phyloP scores from a whole-genome alignment of 2,888 invertebrate species.

The Acanthopleura granulata region DNA sequence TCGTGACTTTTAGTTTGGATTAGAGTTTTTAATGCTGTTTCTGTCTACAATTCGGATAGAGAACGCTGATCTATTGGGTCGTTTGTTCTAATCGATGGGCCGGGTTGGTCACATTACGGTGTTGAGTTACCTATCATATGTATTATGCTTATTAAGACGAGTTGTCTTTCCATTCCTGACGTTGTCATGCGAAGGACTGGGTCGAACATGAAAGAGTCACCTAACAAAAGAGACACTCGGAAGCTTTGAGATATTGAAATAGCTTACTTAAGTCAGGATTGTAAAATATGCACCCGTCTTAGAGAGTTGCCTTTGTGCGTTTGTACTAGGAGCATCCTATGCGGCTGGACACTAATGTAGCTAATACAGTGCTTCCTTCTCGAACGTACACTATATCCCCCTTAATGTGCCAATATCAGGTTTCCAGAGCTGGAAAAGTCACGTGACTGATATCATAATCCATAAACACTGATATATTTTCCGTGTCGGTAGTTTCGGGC shows the following conservation, averaged over 20 bases:
- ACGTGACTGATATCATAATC: conserved; percentile 9
- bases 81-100: too few relatives aligned
- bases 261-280: conserved; percentile 11
- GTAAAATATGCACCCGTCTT: conserved; percentile 6
- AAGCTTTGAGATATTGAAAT: conserved; percentile 2
- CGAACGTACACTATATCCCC: neutral
- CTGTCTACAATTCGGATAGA: too few relatives aligned
- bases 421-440: neutral
- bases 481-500: too few relatives aligned
- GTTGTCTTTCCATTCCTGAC: neutral
- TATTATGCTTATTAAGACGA: neutral
- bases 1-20: too few relatives aligned
- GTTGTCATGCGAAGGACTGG: neutral
- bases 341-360: conserved; percentile 12
- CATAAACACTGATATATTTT: neutral
- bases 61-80: too few relatives aligned
- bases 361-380: conserved; percentile 8
- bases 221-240: conserved; percentile 4
- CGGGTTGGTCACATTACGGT: neutral
- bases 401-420: neutral
- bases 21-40: too few relatives aligned
- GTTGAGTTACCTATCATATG: neutral
- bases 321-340: neutral
- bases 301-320: too few relatives aligned
- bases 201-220: neutral